These are phyloP conservation scores for Syngnathoides biaculeatus DNA, from an alignment of 2,113 vertebrate genomes.

Conservation along the genomic window DNA sequence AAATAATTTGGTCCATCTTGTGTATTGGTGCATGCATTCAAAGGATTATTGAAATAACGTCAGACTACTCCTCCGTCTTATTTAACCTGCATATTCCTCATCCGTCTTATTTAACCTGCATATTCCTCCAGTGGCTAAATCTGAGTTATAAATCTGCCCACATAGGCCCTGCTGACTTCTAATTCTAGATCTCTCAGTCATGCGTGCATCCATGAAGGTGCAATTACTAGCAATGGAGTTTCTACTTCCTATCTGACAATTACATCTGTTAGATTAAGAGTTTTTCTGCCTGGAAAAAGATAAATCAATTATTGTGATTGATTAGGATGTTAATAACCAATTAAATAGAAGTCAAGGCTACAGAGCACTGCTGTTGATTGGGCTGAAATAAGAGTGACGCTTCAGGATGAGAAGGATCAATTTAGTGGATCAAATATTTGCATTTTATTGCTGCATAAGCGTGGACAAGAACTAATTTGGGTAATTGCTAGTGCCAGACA, in stretches of 20 bases:
- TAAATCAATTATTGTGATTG: constrained; percentile 81
- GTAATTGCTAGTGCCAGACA: constrained; percentile 51
- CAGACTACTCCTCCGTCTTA: constrained; percentile 28
- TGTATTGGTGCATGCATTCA: constrained; percentile 17
- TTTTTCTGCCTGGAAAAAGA: constrained; percentile 72
- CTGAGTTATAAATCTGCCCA: constrained; percentile 64
- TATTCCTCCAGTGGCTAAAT: constrained; percentile 51
- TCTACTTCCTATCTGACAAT: constrained; percentile 73
- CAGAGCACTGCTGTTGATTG: constrained; percentile 71
- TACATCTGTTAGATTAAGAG: constrained; percentile 76
- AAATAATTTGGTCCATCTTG: constrained; percentile 11
- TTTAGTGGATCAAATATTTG: constrained; percentile 55
- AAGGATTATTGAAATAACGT: constrained; percentile 49
- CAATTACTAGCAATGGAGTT: constrained; percentile 76
- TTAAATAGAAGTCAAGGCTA: constrained; percentile 71
- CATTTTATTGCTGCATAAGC: constrained; percentile 60
- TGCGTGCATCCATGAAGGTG: constrained; percentile 75
- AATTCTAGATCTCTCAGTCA: constrained; percentile 66
- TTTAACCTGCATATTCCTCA: constrained; percentile 51
- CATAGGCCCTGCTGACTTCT: constrained; percentile 51
- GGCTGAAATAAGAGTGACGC: constrained; percentile 61
- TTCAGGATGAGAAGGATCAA: constrained; percentile 45
- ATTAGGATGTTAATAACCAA: constrained; percentile 76
- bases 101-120: constrained; percentile 35
- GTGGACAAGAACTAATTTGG: constrained; percentile 54